Base-by-base conservation (phyloP, 2,888 invertebrate genomes). In the Alitta virens region DNA sequence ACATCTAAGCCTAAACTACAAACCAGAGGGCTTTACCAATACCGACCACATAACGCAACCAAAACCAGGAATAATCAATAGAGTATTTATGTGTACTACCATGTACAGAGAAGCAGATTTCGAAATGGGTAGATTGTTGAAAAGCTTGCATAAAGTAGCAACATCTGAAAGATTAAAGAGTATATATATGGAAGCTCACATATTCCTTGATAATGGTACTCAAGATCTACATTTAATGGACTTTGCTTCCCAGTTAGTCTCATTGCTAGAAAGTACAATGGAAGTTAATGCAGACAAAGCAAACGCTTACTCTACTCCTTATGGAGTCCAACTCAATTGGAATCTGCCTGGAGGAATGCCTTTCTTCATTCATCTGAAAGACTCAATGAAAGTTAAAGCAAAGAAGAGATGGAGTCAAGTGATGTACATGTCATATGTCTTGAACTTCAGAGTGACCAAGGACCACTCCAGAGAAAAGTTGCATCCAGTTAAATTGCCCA, bases 381-480 rank as follows among this genome's bases (percentile, higher is more conserved):
- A 76, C 49, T 61, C 69, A 0, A 52, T 42, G 2, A 70, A 72
- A 33, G 70, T 75, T 1, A 76, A 75, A 62, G 63, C 72, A 1
- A 76, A 75, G 60, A 76, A 76, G 59, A 57, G 76, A 9, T 76
- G 76, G 76, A 75, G 75, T 54, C 76, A 76, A 63, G 71, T 72
- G 1, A 74, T 75, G 74, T 75, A 75, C 55, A 69, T 75, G 68
- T 67, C 72, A 27, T 75, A 74, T 46, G 67, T 75, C 5, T 58
- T 75, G 5, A 64, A 70, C 40, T 72, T 68, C 60, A 56, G 72
- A 21, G 55, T 58, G 1, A 42, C 43, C 26, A 25, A 46, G 14
- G 56, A 60, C 26, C 63, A 27, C 27, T 56, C 33, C 21, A 56
- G 18, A n/a, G 63, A 56, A 40, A 64, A 54, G 26, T 27, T 54